Evolutionary conservation across 2,113 vertebrate species (phyloP).

Genomic region (Patagioenas fasciata): DNA sequence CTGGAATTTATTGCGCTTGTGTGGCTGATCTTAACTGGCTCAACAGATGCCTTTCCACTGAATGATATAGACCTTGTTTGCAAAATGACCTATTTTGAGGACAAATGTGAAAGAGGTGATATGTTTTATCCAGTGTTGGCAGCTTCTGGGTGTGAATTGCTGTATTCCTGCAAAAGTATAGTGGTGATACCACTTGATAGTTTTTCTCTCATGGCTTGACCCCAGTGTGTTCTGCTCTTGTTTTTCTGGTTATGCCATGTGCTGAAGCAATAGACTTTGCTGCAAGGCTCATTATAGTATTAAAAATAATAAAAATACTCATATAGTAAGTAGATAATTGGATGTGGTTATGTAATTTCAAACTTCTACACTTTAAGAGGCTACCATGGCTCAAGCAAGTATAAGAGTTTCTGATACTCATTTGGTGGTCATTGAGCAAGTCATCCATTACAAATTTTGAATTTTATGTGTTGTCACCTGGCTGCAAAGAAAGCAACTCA

Average conservation of each 20-base stretch:
- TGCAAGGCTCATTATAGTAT: neutral
- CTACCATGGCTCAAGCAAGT: neutral
- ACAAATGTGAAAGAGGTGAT: neutral
- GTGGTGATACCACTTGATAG: neutral
- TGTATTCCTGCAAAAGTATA: neutral
- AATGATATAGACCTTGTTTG: rapidly evolving
- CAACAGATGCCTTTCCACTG: neutral
- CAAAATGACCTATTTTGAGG: neutral
- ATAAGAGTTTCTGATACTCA: neutral
- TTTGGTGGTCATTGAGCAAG: neutral
- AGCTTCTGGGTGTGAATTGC: neutral
- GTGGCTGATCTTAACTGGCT: neutral
- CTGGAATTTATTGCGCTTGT: neutral
- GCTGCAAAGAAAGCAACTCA: neutral
- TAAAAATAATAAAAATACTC: neutral
- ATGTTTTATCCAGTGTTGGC: neutral
- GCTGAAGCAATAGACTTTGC: neutral
- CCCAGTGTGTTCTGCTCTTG: rapidly evolving
- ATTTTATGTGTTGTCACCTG: neutral
- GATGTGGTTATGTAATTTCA: neutral
- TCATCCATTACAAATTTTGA: neutral
- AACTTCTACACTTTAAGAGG: neutral
- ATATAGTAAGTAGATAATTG: neutral
- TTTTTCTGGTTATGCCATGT: neutral
- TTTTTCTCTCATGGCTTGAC: neutral